A percentile compares a stretch with the other conserved stretches of the same genome.
Conservation (phyloP, 2,113 vertebrate genomes). For the Neopipo cinnamomea region DNA sequence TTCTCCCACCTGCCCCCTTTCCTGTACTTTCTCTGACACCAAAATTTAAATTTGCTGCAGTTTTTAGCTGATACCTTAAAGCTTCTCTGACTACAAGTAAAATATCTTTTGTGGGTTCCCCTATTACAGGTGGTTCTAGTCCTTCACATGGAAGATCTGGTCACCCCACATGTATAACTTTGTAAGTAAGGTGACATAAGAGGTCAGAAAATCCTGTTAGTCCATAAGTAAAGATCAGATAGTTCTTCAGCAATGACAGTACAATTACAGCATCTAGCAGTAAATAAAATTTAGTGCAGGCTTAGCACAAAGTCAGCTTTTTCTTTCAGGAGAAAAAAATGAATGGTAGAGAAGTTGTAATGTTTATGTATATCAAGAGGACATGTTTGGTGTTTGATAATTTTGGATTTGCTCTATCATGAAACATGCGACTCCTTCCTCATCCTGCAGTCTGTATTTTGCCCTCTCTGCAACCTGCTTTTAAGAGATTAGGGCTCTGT, state of each 20-base stretch:
- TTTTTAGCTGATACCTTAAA: neutral
- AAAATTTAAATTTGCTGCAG: neutral
- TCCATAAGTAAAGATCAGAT: constrained; percentile 48
- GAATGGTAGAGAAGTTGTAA: neutral
- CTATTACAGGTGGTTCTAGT: neutral
- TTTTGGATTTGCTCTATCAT: neutral
- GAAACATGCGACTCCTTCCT: neutral
- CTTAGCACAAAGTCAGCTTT: constrained; percentile 61
- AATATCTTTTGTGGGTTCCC: neutral
- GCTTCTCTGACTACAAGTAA: neutral
- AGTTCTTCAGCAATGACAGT: constrained; percentile 66
- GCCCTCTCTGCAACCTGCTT: constrained; percentile 38
- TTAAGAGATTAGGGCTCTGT: constrained; percentile 50
- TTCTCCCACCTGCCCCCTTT: neutral
- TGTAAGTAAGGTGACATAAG: constrained; percentile 28
- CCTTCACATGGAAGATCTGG: neutral
- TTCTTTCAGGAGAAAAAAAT: constrained; percentile 8
- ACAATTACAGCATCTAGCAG: constrained; percentile 58
- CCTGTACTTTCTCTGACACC: neutral
- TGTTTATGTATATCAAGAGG: neutral
- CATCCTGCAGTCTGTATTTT: constrained; percentile 4
- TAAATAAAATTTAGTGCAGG: constrained; percentile 46
- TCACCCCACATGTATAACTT: neutral
- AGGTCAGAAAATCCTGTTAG: constrained; percentile 40
- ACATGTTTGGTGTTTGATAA: neutral